These are phyloP conservation scores for Dascyllus trimaculatus DNA, from an alignment of 2,113 vertebrate genomes.

Conservation along the genomic window DNA sequence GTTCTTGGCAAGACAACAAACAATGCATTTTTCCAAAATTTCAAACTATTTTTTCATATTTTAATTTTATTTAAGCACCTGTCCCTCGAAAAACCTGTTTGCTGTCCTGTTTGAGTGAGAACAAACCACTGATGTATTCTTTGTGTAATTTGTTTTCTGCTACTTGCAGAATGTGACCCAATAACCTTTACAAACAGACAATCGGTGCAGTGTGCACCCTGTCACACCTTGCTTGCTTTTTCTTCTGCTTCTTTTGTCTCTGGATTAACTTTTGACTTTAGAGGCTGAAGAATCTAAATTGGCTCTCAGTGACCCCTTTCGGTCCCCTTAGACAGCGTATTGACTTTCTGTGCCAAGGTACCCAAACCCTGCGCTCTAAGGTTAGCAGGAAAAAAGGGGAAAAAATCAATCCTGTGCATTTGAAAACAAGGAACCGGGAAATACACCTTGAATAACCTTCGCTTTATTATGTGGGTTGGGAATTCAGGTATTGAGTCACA, in stretches of 20 bases:
- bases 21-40: too few relatives aligned
- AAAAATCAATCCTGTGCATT: constrained; percentile 49
- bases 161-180: constrained; percentile 34
- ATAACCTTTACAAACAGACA: constrained; percentile 47
- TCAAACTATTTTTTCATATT: too few relatives aligned
- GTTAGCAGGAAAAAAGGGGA: constrained; percentile 16
- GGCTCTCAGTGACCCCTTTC: constrained; percentile 59
- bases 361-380: constrained; percentile 30
- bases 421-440: constrained; percentile 38
- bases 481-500: background rate
- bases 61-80: too few relatives aligned
- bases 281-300: constrained; percentile 64
- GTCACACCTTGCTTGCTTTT: constrained; percentile 59
- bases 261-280: constrained; percentile 57
- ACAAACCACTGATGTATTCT: background rate
- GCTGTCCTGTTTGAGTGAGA: background rate
- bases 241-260: constrained; percentile 62
- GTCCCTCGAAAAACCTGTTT: background rate
- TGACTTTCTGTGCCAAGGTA: constrained; percentile 50
- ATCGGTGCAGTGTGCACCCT: background rate
- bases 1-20: too few relatives aligned
- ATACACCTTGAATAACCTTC: constrained; percentile 39
- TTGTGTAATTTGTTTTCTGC: background rate
- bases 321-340: constrained; percentile 56
- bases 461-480: constrained; percentile 42